Evolutionary conservation across 2,113 vertebrate genomes (phyloP), one percentile per base, ranked within the genome.

Genomic region (Pica pica): DNA sequence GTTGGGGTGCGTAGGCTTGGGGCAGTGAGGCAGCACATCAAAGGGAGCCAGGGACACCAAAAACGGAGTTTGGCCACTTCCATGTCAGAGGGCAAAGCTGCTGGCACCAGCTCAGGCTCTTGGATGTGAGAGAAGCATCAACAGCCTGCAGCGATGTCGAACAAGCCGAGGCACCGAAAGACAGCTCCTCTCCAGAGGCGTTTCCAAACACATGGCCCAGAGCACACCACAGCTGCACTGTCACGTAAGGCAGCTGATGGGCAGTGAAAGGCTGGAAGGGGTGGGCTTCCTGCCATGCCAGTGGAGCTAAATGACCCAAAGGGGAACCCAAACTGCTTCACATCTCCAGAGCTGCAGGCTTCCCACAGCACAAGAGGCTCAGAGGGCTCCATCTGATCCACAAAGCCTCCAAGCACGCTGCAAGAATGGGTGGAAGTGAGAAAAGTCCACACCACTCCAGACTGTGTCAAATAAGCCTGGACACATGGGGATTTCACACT

Each of bases 21-120:
- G 87, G 91, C 90, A 92, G 83, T 1, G 26, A 90, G 44, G 77
- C 89, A 77, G 91, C 85, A 64, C 75, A 86, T 89, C 92, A 96
- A 94, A 95, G 76, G 44, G 59, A 96, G 80, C 28, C 75, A 56
- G 55, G 56, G 79, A 94, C 83, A 93, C 89, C 81, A 94, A 76
- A 89, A 91, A 4, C 7, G 0, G 84, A 81, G n/a, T 82, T 89
- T 89, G 83, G 89, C 74, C 87, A 49, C 71, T 88, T 91, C 79
- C 60, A 26, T 75, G 93, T 93, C 93, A 95, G 60, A 93, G 93
- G 68, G 85, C 92, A 94, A 60, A 35, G 73, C 75, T 90, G 71
- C 44, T 95, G 90, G 90, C 84, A 88, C 42, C 55, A 77, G 63
- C 75, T 87, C 75, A 71, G 87, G 33, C 75, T 47, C 50, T 70